Evolutionary conservation across 64 coral and sea anemone species (phyloP).

Genomic region (Pocillopora damicornis): DNA sequence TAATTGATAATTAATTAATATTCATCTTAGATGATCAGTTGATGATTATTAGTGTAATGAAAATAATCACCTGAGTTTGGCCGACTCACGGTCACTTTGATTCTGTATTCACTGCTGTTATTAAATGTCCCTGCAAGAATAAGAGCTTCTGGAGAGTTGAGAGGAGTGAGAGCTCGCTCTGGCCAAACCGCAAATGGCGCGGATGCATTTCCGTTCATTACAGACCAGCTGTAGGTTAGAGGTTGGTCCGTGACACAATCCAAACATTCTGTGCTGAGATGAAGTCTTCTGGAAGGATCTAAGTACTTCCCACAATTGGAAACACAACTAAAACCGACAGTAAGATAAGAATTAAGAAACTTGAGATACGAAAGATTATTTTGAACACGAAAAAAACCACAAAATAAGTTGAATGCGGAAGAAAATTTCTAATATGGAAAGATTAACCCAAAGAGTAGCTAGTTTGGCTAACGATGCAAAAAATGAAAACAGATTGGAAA

Average conservation of each 20-base stretch:
- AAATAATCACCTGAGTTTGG: neutral
- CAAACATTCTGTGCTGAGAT: neutral
- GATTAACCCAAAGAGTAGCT: too few relatives aligned
- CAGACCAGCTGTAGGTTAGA: conserved; percentile 4
- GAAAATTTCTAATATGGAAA: too few relatives aligned
- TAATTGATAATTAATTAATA: too few relatives aligned
- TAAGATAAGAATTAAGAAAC: neutral
- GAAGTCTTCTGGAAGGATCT: conserved; percentile 9
- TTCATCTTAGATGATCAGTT: too few relatives aligned
- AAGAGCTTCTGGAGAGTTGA: neutral
- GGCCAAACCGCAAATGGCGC: neutral
- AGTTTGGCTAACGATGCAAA: too few relatives aligned
- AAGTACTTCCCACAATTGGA: conserved; percentile 25
- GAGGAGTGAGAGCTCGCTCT: neutral
- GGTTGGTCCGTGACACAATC: neutral
- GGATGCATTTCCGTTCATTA: neutral
- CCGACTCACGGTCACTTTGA: neutral
- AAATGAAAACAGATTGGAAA: too few relatives aligned
- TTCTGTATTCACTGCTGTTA: neutral
- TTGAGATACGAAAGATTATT: neutral
- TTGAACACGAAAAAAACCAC: too few relatives aligned
- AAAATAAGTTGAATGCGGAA: too few relatives aligned
- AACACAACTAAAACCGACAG: neutral
- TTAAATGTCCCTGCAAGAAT: conserved; percentile 14
- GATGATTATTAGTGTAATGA: too few relatives aligned